A percentile compares a stretch with the other conserved stretches of the same genome.
These are phyloP conservation scores for Montipora capricornis DNA, from an alignment of 64 coral and sea anemone genomes.

Conservation along the genomic window DNA sequence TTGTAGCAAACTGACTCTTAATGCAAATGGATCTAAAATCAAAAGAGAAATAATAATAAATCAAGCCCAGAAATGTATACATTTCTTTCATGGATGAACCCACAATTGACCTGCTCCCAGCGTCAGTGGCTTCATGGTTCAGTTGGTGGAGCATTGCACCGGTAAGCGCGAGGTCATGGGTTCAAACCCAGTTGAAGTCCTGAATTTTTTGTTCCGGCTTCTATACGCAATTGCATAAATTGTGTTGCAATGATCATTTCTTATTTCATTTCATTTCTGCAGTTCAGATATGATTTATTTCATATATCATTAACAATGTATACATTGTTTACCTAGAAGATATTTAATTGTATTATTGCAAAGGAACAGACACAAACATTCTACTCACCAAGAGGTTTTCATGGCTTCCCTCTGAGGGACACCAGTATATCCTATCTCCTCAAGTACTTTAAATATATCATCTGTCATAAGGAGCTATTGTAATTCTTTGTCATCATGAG, in stretches of 20 bases:
- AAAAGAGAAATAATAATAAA: neutral
- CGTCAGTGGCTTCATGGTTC: too few relatives aligned
- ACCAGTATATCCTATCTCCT: neutral
- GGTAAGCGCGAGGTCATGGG: too few relatives aligned
- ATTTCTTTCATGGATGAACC: neutral
- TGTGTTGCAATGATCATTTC: too few relatives aligned
- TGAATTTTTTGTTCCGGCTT: too few relatives aligned
- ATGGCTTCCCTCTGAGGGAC: neutral
- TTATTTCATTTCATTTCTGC: too few relatives aligned
- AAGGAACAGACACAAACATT: too few relatives aligned
- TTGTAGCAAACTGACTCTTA: neutral
- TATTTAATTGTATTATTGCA: neutral
- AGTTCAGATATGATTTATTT: too few relatives aligned
- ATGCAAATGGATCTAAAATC: neutral
- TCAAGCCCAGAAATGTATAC: neutral
- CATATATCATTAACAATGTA: neutral
- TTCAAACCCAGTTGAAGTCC: too few relatives aligned
- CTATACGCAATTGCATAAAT: too few relatives aligned
- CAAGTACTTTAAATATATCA: neutral
- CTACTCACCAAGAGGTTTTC: neutral
- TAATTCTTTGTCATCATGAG: neutral
- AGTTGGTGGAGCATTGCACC: too few relatives aligned
- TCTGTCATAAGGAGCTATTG: neutral
- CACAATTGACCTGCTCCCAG: neutral
- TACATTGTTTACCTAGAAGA: neutral